A percentile compares a stretch with the other conserved stretches of the same genome.
Conservation (phyloP, 2,113 vertebrate genomes). For the Cebidichthys violaceus region DNA sequence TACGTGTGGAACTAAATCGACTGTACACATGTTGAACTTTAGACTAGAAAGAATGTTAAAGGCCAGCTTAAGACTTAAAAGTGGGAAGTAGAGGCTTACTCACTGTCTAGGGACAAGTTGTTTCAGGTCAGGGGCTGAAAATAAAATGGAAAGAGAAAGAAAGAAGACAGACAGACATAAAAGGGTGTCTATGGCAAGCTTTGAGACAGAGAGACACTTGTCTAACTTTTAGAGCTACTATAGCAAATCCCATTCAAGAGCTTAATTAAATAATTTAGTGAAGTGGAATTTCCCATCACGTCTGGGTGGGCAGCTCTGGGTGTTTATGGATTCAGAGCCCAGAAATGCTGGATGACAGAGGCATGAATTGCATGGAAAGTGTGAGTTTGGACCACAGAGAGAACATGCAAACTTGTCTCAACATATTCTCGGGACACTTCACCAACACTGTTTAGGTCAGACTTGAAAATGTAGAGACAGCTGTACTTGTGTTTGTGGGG, state of each 20-base stretch:
- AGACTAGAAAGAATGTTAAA: background rate
- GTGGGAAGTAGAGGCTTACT: background rate
- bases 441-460: constrained; percentile 2
- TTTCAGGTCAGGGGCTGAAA: background rate
- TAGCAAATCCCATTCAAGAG: constrained; percentile 48
- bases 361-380: constrained; percentile 50
- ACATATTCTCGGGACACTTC: constrained; percentile 10
- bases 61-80: background rate
- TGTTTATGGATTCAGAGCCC: constrained; percentile 51
- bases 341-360: constrained; percentile 47
- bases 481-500: background rate
- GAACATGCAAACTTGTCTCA: constrained; percentile 32
- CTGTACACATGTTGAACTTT: background rate
- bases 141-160: background rate
- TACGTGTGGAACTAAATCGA: background rate
- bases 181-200: constrained; percentile 37
- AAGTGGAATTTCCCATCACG: constrained; percentile 70
- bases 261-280: constrained; percentile 71
- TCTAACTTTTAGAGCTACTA: constrained; percentile 37
- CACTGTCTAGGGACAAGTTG: background rate
- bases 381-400: constrained; percentile 37
- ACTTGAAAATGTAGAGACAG: background rate
- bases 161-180: constrained; percentile 13
- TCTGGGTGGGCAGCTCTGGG: constrained; percentile 47
- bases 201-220: constrained; percentile 61